A percentile compares a stretch with the other conserved stretches of the same genome.
phyloP scores from a whole-genome alignment of 2,797 vertebrate species.

The Cephalopachus bancanus region DNA sequence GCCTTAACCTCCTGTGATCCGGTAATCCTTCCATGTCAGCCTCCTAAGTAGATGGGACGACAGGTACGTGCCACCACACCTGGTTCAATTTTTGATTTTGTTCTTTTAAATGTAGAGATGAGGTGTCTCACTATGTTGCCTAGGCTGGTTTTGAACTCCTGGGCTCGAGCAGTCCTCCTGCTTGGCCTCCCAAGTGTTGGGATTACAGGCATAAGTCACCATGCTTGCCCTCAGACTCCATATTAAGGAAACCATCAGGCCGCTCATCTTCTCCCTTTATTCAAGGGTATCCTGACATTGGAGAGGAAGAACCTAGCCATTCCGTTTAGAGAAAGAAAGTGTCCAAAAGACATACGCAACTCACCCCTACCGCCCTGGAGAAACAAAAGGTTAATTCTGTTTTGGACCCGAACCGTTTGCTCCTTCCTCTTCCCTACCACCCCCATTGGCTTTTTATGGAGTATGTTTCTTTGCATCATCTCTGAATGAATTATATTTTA shows the following conservation, averaged over 20 bases:
- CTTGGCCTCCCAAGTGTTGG: too few relatives aligned
- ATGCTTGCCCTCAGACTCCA: constrained; percentile 50
- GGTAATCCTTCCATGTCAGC: too few relatives aligned
- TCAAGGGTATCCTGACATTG: constrained; percentile 74
- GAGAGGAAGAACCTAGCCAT: constrained; percentile 78
- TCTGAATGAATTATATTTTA: constrained; percentile 27
- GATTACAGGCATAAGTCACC: too few relatives aligned
- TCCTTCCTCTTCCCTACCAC: not conserved
- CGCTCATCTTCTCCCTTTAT: constrained; percentile 75
- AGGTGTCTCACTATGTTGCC: too few relatives aligned
- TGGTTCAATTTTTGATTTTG: too few relatives aligned
- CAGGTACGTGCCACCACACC: too few relatives aligned
- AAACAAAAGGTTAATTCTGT: constrained; percentile 69
- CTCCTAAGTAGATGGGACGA: too few relatives aligned
- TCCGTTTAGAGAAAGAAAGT: constrained; percentile 76
- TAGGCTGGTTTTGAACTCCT: too few relatives aligned
- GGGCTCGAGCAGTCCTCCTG: too few relatives aligned
- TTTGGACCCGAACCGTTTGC: constrained; percentile 20
- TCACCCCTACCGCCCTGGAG: constrained; percentile 44
- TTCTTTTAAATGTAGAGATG: too few relatives aligned
- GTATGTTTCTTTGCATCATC: not conserved
- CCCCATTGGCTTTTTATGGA: not conserved
- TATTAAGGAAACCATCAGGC: constrained; percentile 75
- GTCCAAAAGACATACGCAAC: not conserved
- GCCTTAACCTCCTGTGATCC: too few relatives aligned